These are phyloP conservation scores for Tor tambroides DNA, from an alignment of 2,113 vertebrate species.

Conservation along the genomic window DNA sequence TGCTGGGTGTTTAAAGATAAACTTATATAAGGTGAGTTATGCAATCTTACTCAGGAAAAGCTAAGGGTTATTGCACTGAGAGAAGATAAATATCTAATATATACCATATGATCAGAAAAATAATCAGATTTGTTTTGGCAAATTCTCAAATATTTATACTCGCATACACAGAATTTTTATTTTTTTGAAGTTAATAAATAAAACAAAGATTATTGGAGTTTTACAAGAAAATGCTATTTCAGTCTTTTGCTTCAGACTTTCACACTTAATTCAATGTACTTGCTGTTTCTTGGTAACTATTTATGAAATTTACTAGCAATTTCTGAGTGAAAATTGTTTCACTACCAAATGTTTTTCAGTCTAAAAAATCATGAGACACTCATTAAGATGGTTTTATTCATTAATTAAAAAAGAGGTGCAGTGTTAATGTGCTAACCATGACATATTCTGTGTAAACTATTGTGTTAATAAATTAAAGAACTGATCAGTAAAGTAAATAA, in stretches of 20 bases:
- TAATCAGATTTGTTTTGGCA: neutral
- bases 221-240: too few relatives aligned
- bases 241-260: too few relatives aligned
- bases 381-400: neutral
- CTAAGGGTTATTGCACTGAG: neutral
- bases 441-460: neutral
- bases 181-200: too few relatives aligned
- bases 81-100: neutral
- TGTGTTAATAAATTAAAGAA: neutral
- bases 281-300: too few relatives aligned
- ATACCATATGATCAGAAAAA: neutral
- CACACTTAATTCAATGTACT: too few relatives aligned
- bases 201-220: too few relatives aligned
- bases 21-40: too few relatives aligned
- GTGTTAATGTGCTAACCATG: neutral
- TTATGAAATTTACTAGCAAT: too few relatives aligned
- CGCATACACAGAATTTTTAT: too few relatives aligned
- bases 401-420: neutral
- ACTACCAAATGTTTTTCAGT: too few relatives aligned
- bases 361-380: neutral
- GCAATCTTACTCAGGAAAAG: too few relatives aligned
- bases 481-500: neutral
- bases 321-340: neutral
- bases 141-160: neutral
- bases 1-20: too few relatives aligned